These are phyloP conservation scores for Sepioteuthis lessoniana DNA, from an alignment of 2,888 invertebrate genomes.

Conservation along the genomic window DNA sequence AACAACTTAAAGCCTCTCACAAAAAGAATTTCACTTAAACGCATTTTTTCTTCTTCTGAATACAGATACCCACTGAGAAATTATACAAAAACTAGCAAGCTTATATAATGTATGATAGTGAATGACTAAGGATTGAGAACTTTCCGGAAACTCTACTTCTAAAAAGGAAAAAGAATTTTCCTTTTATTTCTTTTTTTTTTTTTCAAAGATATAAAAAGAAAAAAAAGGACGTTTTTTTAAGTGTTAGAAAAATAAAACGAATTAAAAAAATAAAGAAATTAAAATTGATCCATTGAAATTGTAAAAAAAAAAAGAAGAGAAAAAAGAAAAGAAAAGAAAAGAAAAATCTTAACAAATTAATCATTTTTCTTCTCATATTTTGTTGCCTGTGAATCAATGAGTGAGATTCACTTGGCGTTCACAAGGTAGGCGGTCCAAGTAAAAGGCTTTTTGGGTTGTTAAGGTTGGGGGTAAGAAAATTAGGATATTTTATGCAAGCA, in stretches of 20 bases:
- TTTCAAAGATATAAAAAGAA: background rate
- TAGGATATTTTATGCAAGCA: background rate
- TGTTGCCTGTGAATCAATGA: too few relatives aligned
- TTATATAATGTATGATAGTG: background rate
- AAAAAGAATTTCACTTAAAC: slow-evolving; percentile 20
- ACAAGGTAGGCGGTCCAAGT: background rate
- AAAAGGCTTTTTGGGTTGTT: background rate
- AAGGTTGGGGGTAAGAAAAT: background rate
- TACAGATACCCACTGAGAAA: slow-evolving; percentile 18
- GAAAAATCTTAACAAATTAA: background rate
- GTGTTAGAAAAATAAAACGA: background rate
- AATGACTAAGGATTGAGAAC: background rate
- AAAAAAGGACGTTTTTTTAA: background rate
- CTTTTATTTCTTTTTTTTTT: background rate
- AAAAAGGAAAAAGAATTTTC: background rate
- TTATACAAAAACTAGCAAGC: background rate
- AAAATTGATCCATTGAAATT: background rate
- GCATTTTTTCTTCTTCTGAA: slow-evolving; percentile 3
- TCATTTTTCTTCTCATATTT: background rate
- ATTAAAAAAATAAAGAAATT: background rate
- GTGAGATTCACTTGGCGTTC: background rate
- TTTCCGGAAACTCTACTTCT: background rate
- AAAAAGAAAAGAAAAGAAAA: background rate
- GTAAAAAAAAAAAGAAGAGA: too few relatives aligned
- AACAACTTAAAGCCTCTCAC: slow-evolving; percentile 33